Evolutionary conservation across 2,113 vertebrate genomes (phyloP).

Genomic region (Dromas ardeola): DNA sequence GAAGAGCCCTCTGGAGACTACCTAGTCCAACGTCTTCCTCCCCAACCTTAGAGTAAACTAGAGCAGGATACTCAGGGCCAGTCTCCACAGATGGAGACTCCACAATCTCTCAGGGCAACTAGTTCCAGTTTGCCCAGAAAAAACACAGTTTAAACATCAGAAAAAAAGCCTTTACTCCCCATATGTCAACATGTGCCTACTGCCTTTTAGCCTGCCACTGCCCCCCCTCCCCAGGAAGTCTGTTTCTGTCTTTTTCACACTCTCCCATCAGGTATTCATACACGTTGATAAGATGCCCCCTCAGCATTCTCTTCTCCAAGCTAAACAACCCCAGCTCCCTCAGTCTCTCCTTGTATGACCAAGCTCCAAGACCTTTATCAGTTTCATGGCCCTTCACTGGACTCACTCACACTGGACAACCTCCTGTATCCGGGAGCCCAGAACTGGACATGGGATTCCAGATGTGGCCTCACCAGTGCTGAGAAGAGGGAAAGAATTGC

Average conservation of each 20-base stretch:
- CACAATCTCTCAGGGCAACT: neutral
- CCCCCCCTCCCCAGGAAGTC: neutral
- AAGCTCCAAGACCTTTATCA: neutral
- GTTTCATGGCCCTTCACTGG: neutral
- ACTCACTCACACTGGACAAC: neutral
- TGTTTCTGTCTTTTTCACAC: neutral
- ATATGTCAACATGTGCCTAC: neutral
- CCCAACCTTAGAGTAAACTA: neutral
- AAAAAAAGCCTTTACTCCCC: neutral
- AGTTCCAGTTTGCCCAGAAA: neutral
- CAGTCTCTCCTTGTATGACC: neutral
- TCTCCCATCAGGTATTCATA: neutral
- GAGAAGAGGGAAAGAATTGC: neutral
- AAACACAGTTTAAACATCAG: neutral
- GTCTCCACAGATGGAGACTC: neutral
- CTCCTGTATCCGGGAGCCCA: neutral
- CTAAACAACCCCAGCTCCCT: neutral
- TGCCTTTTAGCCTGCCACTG: neutral
- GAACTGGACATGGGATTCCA: neutral
- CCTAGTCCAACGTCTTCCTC: neutral
- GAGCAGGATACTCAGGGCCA: neutral
- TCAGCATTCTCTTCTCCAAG: neutral
- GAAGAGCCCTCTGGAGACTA: neutral
- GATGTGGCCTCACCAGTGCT: neutral
- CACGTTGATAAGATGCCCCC: rapidly evolving